These are phyloP conservation scores for Hirtodrosophila cameraria DNA, from an alignment of 2,888 invertebrate species.

Conservation along the genomic window DNA sequence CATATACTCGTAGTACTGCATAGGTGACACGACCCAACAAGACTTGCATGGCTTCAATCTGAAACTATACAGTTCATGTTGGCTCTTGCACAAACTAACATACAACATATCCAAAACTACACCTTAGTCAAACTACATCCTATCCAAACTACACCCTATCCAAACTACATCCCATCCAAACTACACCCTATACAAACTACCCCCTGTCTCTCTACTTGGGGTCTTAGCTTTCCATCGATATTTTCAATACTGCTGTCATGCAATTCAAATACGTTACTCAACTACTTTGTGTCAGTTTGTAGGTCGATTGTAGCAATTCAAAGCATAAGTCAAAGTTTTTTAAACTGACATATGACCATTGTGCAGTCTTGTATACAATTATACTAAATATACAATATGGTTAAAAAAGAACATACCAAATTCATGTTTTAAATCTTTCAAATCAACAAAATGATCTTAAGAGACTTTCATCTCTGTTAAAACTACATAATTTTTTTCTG, in stretches of 20 bases:
- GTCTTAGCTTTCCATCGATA: slow-evolving; percentile 39
- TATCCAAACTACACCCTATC: too few species aligned
- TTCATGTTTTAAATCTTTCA: too few species aligned
- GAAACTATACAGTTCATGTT: neutral
- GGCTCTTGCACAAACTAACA: too few species aligned
- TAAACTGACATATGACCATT: slow-evolving; percentile 8
- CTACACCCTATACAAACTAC: too few species aligned
- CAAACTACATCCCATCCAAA: too few species aligned
- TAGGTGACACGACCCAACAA: slow-evolving; percentile 18
- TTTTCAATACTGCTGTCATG: slow-evolving; percentile 29
- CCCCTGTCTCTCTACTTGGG: neutral
- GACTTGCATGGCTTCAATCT: slow-evolving; percentile 41
- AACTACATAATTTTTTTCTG: too few species aligned
- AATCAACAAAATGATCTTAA: too few species aligned
- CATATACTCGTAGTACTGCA: neutral
- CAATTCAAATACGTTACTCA: slow-evolving; percentile 31
- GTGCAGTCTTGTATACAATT: slow-evolving; percentile 15
- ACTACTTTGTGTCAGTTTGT: slow-evolving; percentile 52
- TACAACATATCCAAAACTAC: too few species aligned
- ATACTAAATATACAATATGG: too few species aligned
- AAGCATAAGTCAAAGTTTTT: slow-evolving; percentile 42
- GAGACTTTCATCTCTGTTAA: too few species aligned
- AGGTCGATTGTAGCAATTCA: slow-evolving; percentile 29
- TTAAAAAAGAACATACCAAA: neutral
- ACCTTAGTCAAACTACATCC: too few species aligned